Evolutionary conservation across 2,888 invertebrate species (phyloP).

Genomic region (Tigriopus californicus): DNA sequence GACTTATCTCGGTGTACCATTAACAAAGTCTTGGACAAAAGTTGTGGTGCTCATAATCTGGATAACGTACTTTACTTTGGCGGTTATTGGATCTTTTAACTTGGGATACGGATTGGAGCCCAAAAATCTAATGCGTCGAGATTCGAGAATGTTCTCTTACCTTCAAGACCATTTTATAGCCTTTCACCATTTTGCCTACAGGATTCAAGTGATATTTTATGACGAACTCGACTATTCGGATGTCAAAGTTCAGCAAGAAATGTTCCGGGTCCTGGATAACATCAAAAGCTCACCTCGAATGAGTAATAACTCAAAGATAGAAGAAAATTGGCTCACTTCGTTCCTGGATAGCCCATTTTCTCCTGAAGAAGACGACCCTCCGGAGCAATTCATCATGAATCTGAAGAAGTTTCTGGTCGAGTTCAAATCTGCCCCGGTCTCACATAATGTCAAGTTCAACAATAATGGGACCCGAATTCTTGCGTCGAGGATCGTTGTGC

Average conservation of each 20-base stretch:
- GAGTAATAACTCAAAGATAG: neutral
- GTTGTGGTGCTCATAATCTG: neutral
- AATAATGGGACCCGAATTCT: neutral
- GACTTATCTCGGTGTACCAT: neutral
- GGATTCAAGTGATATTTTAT: constrained; percentile 12
- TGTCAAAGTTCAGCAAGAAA: neutral
- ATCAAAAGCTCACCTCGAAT: neutral
- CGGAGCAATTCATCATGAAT: neutral
- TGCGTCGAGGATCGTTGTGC: constrained; percentile 1
- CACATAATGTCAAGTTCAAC: neutral
- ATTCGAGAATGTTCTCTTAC: neutral
- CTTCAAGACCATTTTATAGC: neutral
- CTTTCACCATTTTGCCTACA: neutral
- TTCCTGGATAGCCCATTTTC: neutral
- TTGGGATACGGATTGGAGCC: neutral
- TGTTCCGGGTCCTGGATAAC: neutral
- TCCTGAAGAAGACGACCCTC: neutral
- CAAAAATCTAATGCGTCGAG: neutral
- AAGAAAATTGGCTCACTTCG: neutral
- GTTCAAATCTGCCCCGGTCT: neutral
- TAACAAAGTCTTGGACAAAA: neutral
- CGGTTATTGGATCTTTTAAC: too few relatives aligned
- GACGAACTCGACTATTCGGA: constrained; percentile 15
- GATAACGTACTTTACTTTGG: neutral
- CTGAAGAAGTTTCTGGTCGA: neutral